phyloP scores from a whole-genome alignment of 2,113 vertebrate genomes.

The Ifrita kowaldi region DNA sequence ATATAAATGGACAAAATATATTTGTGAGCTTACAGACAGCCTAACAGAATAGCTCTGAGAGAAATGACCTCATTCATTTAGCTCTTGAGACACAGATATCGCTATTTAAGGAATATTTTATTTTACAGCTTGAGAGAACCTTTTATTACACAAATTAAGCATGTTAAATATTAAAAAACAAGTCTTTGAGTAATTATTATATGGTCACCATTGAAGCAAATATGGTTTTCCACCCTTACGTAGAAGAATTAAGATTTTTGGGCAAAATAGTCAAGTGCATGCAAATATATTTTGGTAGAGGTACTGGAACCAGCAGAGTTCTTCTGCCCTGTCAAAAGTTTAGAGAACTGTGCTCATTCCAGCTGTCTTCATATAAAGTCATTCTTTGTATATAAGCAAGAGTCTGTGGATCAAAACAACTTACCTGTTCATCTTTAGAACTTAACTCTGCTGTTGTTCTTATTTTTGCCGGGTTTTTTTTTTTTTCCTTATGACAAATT shows the following conservation, averaged over 20 bases:
- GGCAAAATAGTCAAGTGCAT: not conserved
- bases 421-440: not conserved
- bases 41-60: not conserved
- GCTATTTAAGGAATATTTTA: not conserved
- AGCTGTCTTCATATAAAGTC: not conserved
- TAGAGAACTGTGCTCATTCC: not conserved
- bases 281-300: not conserved
- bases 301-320: not conserved
- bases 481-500: not conserved
- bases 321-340: not conserved
- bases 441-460: not conserved
- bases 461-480: not conserved
- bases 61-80: not conserved
- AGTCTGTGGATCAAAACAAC: not conserved
- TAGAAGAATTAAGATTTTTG: not conserved
- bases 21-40: not conserved
- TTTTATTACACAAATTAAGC: not conserved
- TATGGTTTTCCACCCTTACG: not conserved
- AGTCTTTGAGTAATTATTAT: not conserved
- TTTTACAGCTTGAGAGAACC: not conserved
- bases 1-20: not conserved
- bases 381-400: not conserved
- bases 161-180: not conserved
- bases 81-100: not conserved
- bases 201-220: not conserved